Conservation (phyloP, 2,113 vertebrate species). For the Corvus hawaiiensis region DNA sequence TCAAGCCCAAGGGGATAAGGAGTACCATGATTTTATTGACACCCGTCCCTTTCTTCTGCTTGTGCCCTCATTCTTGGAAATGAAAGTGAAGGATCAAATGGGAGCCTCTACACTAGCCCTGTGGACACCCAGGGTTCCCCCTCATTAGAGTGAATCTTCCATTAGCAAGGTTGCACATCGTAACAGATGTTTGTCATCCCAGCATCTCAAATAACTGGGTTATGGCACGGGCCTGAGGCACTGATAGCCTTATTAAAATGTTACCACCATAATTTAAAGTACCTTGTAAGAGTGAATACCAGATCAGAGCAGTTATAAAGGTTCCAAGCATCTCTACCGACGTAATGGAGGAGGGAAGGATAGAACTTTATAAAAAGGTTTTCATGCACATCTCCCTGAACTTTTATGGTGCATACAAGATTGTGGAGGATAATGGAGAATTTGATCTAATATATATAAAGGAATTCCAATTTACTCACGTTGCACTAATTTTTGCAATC, state of each 20-base stretch:
- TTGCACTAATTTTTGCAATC: neutral
- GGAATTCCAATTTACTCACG: neutral
- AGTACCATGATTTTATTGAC: neutral
- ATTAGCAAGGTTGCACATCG: neutral
- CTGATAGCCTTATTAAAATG: conserved; percentile 11
- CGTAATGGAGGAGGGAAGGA: neutral
- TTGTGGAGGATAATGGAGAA: neutral
- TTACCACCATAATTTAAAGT: neutral
- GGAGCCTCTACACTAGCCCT: neutral
- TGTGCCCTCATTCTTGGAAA: neutral
- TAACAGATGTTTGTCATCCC: neutral
- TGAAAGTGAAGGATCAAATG: neutral
- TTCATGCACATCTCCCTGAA: neutral
- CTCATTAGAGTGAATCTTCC: neutral
- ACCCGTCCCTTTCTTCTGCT: neutral
- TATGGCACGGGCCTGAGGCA: neutral
- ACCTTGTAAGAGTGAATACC: neutral
- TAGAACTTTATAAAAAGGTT: neutral
- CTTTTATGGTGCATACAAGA: neutral
- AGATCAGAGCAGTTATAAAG: neutral
- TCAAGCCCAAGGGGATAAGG: neutral
- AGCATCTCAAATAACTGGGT: neutral
- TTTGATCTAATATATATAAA: neutral
- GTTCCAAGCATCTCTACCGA: neutral
- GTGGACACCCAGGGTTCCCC: neutral